Base-by-base conservation (phyloP, 30 jellyfish, hydroid and myxozoan species). In the Thelohanellus kitauei region DNA sequence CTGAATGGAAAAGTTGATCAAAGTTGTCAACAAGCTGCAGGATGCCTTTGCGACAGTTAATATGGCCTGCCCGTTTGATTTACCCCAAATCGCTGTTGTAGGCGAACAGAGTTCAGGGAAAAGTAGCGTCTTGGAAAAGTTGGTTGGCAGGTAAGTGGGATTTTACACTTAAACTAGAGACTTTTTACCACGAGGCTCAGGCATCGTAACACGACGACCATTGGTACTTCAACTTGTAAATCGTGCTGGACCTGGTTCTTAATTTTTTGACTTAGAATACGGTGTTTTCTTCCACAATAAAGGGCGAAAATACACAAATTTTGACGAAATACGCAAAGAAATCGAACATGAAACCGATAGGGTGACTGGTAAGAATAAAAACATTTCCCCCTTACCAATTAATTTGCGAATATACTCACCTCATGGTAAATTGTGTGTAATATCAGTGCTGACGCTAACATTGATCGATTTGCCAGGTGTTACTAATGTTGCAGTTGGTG, bases 101-200 rank as follows among this genome's bases (percentile, higher is more conserved):
- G 92, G 92, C 10, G 92, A 87, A 1, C 92, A 71, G 33, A 71
- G 92, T 61, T 86, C n/a, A n/a, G n/a, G n/a, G n/a, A n/a, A n/a
- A n/a, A n/a, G n/a, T n/a, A n/a, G n/a, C n/a, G n/a, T n/a, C 92
- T 31, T 86, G 92, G 17, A 71, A 71, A 58, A n/a, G n/a, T n/a
- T n/a, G n/a, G n/a, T n/a, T n/a, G n/a, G n/a, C n/a, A n/a, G n/a
- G n/a, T n/a, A n/a, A n/a, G n/a, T n/a, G n/a, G n/a, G n/a, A n/a
- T n/a, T n/a, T n/a, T n/a, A n/a, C n/a, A n/a, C n/a, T n/a, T n/a
- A n/a, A n/a, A n/a, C n/a, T n/a, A n/a, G 63, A n/a, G n/a, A n/a
- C n/a, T n/a, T n/a, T n/a, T n/a, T n/a, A n/a, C n/a, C n/a, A n/a
- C n/a, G n/a, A n/a, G n/a, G n/a, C n/a, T n/a, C n/a, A n/a, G n/a